Conservation (phyloP, 2,797 vertebrate genomes). For the Pangasius krempfi region DNA sequence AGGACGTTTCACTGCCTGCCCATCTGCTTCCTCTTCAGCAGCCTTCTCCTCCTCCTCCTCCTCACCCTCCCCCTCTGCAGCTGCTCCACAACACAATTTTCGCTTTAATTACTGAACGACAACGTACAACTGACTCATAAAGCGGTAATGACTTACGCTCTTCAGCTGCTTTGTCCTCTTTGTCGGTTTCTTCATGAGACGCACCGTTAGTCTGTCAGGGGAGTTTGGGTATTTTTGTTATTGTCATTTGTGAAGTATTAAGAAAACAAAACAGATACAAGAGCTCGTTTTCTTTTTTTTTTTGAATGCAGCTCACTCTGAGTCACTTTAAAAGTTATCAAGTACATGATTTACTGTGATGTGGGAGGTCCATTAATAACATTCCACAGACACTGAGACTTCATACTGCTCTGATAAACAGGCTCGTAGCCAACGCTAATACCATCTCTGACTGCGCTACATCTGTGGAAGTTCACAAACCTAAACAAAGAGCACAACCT, state of each 20-base stretch:
- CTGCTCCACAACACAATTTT: conserved; percentile 39
- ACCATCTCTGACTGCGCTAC: conserved; percentile 56
- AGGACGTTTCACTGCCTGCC: conserved; percentile 80
- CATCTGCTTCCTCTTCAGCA: conserved; percentile 75
- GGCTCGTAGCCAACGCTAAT: conserved; percentile 2
- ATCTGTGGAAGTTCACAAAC: conserved; percentile 75
- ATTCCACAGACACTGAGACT: conserved; percentile 1
- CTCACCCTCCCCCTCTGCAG: conserved; percentile 68
- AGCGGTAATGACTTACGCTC: conserved; percentile 58
- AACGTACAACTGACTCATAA: background rate
- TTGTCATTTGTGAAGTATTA: background rate
- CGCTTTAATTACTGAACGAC: background rate
- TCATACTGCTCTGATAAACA: conserved; percentile 14
- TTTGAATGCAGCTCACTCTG: background rate
- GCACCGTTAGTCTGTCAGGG: conserved; percentile 73
- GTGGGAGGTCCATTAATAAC: conserved; percentile 22
- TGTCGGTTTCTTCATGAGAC: conserved; percentile 76
- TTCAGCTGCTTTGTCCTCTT: conserved; percentile 69
- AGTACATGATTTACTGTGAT: conserved; percentile 1
- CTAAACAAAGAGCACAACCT: conserved; percentile 72
- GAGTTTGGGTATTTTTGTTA: background rate
- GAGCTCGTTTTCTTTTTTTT: background rate
- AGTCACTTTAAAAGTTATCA: conserved; percentile 16
- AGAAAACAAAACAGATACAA: background rate
- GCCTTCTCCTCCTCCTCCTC: conserved; percentile 70